Evolutionary conservation across 2,888 invertebrate genomes (phyloP), one percentile per base, ranked within the genome.

Genomic region (Drosophila colorata): DNA sequence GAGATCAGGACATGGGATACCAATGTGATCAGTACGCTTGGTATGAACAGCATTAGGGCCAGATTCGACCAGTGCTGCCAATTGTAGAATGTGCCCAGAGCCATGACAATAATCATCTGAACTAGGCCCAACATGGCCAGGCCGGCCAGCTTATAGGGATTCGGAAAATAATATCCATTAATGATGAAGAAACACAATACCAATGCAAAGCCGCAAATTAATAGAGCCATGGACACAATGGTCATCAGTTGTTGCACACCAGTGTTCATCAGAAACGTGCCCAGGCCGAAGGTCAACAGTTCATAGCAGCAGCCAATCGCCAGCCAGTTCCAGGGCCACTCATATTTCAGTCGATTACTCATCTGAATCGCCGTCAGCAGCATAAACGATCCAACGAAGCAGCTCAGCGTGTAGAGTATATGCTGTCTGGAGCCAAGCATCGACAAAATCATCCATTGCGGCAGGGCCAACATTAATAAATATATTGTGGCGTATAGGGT

Each of bases 401-500:
- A 48, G 18, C 14, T 1, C 5, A 80, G 1, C 4, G 75, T 46
- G 16, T 64, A 78, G 3, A 31, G 0, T 6, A 84, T 25, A 2
- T 66, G 57, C 0, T 72, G n/a, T 4, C 8, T 1, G 4, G 43
- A 20, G 13, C 18, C 13, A 1, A 41, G 57, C 5, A 71, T 8
- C 18, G 82, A 51, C 0, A 84, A 5, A 0, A 72, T 0, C 69
- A 81, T 66, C 82, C 80, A 84, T 40, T 82, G 82, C 0, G 75
- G 80, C 18, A 65, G 9, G n/a, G 70, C 70, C 3, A 53, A 4
- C 23, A 69, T 13, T 1, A 75, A 0, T 4, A 69, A 53, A 37
- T 53, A 49, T 0, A 33, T 0, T 4, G 47, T 2, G 0, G 63
- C 16, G 0, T 52, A 18, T 1, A 74, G 9, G 0, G 69, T 53